These are phyloP conservation scores for Lampris megalopsis DNA, from an alignment of 2,113 vertebrate genomes.

Conservation along the genomic window DNA sequence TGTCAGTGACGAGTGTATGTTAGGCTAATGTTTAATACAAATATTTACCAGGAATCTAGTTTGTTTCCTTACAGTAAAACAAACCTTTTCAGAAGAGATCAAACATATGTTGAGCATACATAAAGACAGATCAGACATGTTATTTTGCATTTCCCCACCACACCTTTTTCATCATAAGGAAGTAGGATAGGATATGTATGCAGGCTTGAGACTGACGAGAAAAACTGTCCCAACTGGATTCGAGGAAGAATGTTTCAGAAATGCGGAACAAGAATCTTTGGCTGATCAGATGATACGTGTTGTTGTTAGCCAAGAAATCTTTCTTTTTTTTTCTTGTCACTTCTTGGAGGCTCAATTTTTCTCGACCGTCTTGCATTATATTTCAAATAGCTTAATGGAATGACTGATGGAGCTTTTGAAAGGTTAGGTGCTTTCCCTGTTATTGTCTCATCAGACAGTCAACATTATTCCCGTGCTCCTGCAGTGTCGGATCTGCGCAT, in stretches of 20 bases:
- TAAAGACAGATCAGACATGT: background rate
- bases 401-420: background rate
- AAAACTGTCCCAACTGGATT: constrained; percentile 63
- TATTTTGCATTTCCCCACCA: constrained; percentile 18
- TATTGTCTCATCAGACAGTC: too few relatives aligned
- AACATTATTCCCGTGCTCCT: too few relatives aligned
- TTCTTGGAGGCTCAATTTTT: background rate
- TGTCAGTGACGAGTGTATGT: background rate
- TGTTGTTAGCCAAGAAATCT: background rate
- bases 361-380: background rate
- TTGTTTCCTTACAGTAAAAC: background rate
- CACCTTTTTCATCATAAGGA: constrained; percentile 5
- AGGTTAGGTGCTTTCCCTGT: background rate
- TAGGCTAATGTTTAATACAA: too few relatives aligned
- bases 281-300: background rate
- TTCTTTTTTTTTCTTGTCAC: background rate
- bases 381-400: background rate
- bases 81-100: background rate
- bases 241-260: background rate
- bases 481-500: too few relatives aligned
- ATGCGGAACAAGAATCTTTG: background rate
- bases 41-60: too few relatives aligned
- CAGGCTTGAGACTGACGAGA: background rate
- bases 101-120: constrained; percentile 17
- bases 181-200: background rate